Percentiles rank a stretch among this genome's conserved stretches.
Conservation (phyloP, 2,113 vertebrate species). For the Onychostoma macrolepis region DNA sequence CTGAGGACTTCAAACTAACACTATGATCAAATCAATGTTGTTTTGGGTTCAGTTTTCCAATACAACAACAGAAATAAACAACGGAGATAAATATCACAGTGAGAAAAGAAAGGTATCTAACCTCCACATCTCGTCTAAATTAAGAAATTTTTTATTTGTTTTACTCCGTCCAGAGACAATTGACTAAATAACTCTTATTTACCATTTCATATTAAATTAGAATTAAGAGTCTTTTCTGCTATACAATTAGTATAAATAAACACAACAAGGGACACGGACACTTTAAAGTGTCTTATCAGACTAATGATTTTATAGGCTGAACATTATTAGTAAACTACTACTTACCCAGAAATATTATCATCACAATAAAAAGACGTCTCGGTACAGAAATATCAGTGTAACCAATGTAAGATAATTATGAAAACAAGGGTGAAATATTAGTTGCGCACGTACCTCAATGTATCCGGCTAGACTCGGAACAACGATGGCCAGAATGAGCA, state of each 20-base stretch:
- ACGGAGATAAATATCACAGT: not conserved
- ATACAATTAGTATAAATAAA: not conserved
- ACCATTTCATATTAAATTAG: not conserved
- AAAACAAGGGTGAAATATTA: conserved; percentile 8
- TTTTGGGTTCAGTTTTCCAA: not conserved
- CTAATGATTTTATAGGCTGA: not conserved
- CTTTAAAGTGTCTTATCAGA: not conserved
- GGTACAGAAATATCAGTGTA: not conserved
- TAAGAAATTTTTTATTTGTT: not conserved
- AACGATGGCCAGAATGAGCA: conserved; percentile 75
- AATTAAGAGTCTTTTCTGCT: not conserved
- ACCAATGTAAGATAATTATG: not conserved
- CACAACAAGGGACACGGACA: not conserved
- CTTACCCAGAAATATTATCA: not conserved
- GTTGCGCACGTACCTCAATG: conserved; percentile 79
- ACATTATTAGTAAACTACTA: not conserved
- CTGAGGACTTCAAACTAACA: not conserved
- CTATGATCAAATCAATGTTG: not conserved
- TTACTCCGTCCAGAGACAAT: not conserved
- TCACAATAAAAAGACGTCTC: not conserved
- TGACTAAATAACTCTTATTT: not conserved
- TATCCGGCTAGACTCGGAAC: conserved; percentile 81
- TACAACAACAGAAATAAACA: not conserved
- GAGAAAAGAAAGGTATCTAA: not conserved
- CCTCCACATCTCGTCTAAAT: not conserved